Evolutionary conservation across 2,113 vertebrate species (phyloP), one percentile per base, ranked within the genome.

Genomic region (Polyodon spathula): DNA sequence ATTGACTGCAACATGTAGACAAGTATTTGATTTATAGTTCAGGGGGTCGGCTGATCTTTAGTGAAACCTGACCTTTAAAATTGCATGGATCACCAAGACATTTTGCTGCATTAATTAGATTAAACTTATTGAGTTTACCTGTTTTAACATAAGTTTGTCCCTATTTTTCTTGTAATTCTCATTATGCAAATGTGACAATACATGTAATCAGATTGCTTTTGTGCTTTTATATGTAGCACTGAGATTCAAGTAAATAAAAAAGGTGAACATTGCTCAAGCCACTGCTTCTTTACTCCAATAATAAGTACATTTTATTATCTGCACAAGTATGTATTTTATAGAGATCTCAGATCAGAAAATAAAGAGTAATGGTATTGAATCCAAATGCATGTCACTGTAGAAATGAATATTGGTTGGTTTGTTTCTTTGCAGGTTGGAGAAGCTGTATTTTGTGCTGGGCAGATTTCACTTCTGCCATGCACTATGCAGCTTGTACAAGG

Each of bases 41-140:
- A 76, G 27, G 58, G 60, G 59, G 65, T 64, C 79, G 70, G 68
- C 41, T 73, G 78, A 77, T 90, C 90, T 85, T 90, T 72, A 69
- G 71, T 84, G 78, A 64, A 76, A 70, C 84, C 76, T 89, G 89
- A 89, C 91, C 90, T 86, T 77, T 52, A 65, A 89, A 85, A 92
- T 86, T 82, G 81, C 87, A 73, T 61, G 72, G 86, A 76, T 84
- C 80, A 76, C 72, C 69, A 78, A 76, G 76, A 79, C 78, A 77
- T 81, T 78, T 79, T 66, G 78, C 71, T 76, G 84, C 88, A 90
- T 93, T 90, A 71, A 70, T 81, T 83, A 77, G 76, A 82, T 16
- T 73, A 73, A 69, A 64, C 72, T 77, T 76, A 81, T 75, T 57
- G 63, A 63, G 55, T 63, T 67, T 62, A 66, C 68, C 64, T 72